Base-by-base conservation (phyloP, 2,113 vertebrate species). In the Meriones unguiculatus region DNA sequence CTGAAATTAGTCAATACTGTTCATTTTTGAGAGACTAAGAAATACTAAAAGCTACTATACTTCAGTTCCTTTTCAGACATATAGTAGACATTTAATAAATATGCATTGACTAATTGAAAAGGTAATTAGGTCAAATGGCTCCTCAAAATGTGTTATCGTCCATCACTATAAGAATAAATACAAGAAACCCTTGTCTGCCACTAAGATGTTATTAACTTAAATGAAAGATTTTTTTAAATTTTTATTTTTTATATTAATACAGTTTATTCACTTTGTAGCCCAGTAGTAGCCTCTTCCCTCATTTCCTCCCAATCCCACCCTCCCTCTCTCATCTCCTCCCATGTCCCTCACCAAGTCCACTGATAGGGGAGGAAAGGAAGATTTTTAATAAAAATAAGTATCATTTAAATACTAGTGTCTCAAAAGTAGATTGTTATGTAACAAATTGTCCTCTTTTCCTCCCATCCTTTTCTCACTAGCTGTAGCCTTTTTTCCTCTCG, bases 21-120 rank as follows among this genome's bases (percentile, higher is more conserved):
- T 87, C 77, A 64, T 57, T 64, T 94, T 88, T 59, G 38, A 94
- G 70, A 78, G 15, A 54, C 75, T 32, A 77, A 92, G 7, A 92
- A 86, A 73, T 92, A n/a, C 41, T 67, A 90, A 92, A 6, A 70
- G 50, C 15, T 20, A 78, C 72, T 72, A 0, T 17, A 18, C 7
- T 22, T 65, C 52, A 73, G 7, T 75, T 64, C 18, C 1, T 93
- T 87, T 93, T 91, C 22, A 41, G 10, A 92, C 13, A 38, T 32
- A 46, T 15, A 89, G 35, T 69, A 85, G 5, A 64, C 12, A 81
- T 18, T 92, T 22, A 57, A 67, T 86, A 85, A 75, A 46, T 59
- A 17, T 41, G 0, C 62, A 84, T 15, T 64, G 28, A 89, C 64
- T 65, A 30, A 82, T 25, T 65, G 15, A 82, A 88, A 89, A 62